Conservation (phyloP, 2,113 vertebrate species). For the Corvus hawaiiensis region DNA sequence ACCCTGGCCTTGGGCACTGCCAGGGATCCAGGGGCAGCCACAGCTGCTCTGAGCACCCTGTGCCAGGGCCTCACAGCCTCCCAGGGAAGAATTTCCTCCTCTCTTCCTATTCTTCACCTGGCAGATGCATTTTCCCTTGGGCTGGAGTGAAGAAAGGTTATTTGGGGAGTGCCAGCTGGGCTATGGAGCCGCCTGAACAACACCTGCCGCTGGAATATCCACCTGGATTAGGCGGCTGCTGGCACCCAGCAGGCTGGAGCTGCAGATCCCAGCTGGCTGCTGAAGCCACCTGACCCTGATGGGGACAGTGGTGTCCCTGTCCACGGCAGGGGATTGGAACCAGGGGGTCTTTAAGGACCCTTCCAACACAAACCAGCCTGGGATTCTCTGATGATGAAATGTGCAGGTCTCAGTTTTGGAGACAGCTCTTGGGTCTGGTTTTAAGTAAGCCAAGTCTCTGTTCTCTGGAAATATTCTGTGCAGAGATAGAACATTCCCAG, state of each 20-base stretch:
- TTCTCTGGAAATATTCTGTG: neutral
- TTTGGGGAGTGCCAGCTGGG: slow-evolving; percentile 7
- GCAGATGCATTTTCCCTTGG: neutral
- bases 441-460: neutral
- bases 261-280: neutral
- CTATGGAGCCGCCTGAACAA: neutral
- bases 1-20: fast-evolving
- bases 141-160: neutral
- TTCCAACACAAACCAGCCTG: neutral
- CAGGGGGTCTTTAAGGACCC: neutral
- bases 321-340: too few relatives aligned
- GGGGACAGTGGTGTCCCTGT: neutral
- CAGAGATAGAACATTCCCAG: neutral
- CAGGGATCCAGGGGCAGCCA: neutral
- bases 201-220: neutral
- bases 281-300: neutral
- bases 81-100: neutral
- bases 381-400: neutral
- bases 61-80: neutral
- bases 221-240: neutral
- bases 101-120: neutral
- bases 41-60: neutral
- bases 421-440: neutral
- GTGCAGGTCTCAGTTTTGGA: neutral
- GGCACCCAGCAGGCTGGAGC: neutral